Base-by-base conservation (phyloP, 2,888 invertebrate species). In the Lottia scabra region DNA sequence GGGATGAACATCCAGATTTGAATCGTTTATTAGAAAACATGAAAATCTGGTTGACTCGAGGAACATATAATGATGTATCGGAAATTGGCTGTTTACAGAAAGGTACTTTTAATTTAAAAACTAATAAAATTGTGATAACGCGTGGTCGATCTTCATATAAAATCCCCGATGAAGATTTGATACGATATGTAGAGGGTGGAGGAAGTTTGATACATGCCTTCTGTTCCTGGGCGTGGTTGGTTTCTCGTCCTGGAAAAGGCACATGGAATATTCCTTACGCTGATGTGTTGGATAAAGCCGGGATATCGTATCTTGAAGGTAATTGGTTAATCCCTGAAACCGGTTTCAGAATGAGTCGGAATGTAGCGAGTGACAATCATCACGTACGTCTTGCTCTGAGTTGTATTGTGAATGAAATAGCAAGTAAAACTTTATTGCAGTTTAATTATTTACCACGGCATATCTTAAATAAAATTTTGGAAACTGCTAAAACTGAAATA, bases 111-210 rank as follows among this genome's bases (percentile, higher is more conserved):
- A 56, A 56, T 56, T 23, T 56, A 15, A 56, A 56, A 56, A 56
- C 56, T 10, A 56, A 56, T 23, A 56, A 56, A 13, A 56, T 56
- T 23, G 19, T 56, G 56, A 56, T 56, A 56, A 13, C 23, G 4
- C 19, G 56, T 23, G 56, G 56, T 56, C 19, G 56, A 56, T 56
- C 56, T 2, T 23, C 19, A 2, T 56, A 23, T 4, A 56, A 15
- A 23, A 56, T 56, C 23, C 56, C 56, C 12, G 56, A 56, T 56
- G 56, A 56, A 56, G 56, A 56, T 56, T 56, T 56, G 56, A 23
- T 56, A 23, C 19, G 4, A 13, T 56, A 19, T 56, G 15, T 56
- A 56, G 23, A 56, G 23, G 19, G 56, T 19, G 56, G 56, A 0
- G 56, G 56, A 2, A 23, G 19, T 23, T 23, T 56, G 10, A 19